Conservation (phyloP, 2,797 vertebrate species). For the Artibeus lituratus region DNA sequence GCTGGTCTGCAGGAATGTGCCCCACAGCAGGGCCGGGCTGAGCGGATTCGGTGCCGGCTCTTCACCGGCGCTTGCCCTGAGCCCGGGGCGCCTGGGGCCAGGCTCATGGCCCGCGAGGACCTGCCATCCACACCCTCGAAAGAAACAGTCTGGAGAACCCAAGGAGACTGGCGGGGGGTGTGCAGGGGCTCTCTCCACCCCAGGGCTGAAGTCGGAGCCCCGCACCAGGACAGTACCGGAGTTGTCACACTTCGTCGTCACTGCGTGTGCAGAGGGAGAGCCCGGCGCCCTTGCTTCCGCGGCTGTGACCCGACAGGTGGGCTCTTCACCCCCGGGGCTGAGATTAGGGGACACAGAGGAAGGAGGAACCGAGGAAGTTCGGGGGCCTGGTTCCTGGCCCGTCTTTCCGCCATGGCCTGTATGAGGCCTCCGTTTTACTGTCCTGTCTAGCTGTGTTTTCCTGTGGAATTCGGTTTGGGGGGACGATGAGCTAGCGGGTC, state of each 20-base stretch:
- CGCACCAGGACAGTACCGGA: background rate
- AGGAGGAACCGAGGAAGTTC: too few species aligned
- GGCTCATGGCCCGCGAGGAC: background rate
- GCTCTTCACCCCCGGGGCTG: too few species aligned
- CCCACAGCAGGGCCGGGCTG: constrained; percentile 1
- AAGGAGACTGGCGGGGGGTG: background rate
- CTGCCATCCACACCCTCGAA: background rate
- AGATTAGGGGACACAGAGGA: too few species aligned
- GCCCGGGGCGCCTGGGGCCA: too few species aligned
- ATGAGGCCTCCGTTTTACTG: too few species aligned
- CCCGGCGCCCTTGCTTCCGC: too few species aligned
- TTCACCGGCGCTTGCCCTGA: background rate
- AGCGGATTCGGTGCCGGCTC: constrained; percentile 51
- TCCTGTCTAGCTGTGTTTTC: too few species aligned
- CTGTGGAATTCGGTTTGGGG: too few species aligned
- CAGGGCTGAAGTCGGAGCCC: background rate
- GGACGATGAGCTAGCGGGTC: too few species aligned
- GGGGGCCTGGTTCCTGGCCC: too few species aligned
- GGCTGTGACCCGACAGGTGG: background rate
- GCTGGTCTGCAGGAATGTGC: constrained; percentile 50
- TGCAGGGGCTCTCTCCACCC: background rate
- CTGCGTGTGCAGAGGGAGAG: too few species aligned
- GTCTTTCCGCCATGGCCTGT: too few species aligned
- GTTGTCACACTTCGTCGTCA: background rate
- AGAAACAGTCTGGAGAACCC: background rate